Percentiles rank a stretch among this genome's conserved stretches.
Conservation (phyloP, 2,888 invertebrate species). For the Helicoverpa assulta region DNA sequence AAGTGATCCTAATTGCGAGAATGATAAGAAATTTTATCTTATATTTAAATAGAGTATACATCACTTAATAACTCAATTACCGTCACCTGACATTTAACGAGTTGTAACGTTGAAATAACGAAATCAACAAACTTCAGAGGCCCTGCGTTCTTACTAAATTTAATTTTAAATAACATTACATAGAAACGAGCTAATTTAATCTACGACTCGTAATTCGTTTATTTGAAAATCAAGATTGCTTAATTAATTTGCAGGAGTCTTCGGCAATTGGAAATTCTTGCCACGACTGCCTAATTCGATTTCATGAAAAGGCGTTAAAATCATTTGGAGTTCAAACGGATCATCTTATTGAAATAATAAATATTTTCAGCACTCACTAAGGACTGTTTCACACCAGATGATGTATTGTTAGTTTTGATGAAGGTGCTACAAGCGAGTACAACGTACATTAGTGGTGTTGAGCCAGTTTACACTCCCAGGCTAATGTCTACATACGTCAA, state of each 20-base stretch:
- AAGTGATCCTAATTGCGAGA: too few relatives aligned
- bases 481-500: slow-evolving; percentile 54
- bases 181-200: slow-evolving; percentile 25
- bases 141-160: slow-evolving; percentile 14
- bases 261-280: slow-evolving; percentile 24
- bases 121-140: slow-evolving; percentile 8
- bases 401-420: slow-evolving; percentile 51
- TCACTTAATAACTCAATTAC: neutral
- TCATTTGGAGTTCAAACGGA: slow-evolving; percentile 6
- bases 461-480: slow-evolving; percentile 36
- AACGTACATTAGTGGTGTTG: slow-evolving; percentile 51
- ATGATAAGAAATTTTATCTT: neutral
- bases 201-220: slow-evolving; percentile 20
- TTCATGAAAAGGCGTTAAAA: neutral
- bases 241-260: slow-evolving; percentile 36
- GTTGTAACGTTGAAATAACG: slow-evolving; percentile 16
- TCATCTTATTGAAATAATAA: slow-evolving; percentile 7
- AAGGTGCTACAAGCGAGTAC: slow-evolving; percentile 36
- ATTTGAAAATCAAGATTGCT: slow-evolving; percentile 40
- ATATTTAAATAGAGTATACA: neutral
- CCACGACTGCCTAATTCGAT: slow-evolving; percentile 4
- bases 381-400: slow-evolving; percentile 20
- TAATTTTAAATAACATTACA: slow-evolving; percentile 10
- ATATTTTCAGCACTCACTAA: slow-evolving; percentile 5
- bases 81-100: slow-evolving; percentile 8